Evolutionary conservation across 53 echinoderm and acorn worm species (phyloP).

Genomic region (Arbacia lixula): DNA sequence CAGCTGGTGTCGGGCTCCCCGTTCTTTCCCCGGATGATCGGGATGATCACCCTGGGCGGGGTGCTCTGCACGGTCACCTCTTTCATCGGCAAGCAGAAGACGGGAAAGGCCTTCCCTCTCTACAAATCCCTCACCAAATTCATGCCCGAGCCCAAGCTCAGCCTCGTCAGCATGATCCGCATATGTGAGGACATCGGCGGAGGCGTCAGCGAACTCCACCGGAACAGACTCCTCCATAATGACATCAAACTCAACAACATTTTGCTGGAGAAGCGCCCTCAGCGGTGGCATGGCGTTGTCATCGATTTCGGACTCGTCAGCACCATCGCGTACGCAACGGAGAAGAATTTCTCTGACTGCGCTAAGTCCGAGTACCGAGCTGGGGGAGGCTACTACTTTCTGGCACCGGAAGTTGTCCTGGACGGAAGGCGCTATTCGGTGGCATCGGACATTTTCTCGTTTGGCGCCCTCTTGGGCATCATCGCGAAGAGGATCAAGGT

Average conservation of each 20-base stretch:
- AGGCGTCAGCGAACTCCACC: slow-evolving; percentile 33
- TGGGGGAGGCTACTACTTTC: not conserved
- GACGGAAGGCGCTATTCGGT: slow-evolving; percentile 12
- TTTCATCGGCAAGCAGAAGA: slow-evolving; percentile 25
- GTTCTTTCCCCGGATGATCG: slow-evolving; percentile 19
- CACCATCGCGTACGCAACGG: not conserved
- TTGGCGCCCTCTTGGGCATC: not conserved
- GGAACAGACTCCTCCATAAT: slow-evolving; percentile 16
- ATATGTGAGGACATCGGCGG: slow-evolving; percentile 27
- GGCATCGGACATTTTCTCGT: slow-evolving; percentile 17
- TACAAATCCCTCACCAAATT: not conserved
- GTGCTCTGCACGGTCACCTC: slow-evolving; percentile 11
- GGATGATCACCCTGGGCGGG: slow-evolving; percentile 18
- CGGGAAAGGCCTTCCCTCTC: slow-evolving; percentile 13
- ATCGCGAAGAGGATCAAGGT: slow-evolving; percentile 3
- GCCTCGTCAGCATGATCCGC: not conserved
- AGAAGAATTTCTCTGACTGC: slow-evolving; percentile 8
- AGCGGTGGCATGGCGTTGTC: slow-evolving; percentile 18
- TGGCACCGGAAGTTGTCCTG: slow-evolving; percentile 37
- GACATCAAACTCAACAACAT: slow-evolving; percentile 25
- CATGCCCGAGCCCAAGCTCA: not conserved
- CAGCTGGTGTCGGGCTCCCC: slow-evolving; percentile 35
- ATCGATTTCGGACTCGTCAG: slow-evolving; percentile 28
- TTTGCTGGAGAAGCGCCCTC: slow-evolving; percentile 16
- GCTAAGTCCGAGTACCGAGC: slow-evolving; percentile 12